Percentiles rank a stretch among this genome's conserved stretches.
These are phyloP conservation scores for Melanophora roralis DNA, from an alignment of 2,888 invertebrate species.

Conservation along the genomic window DNA sequence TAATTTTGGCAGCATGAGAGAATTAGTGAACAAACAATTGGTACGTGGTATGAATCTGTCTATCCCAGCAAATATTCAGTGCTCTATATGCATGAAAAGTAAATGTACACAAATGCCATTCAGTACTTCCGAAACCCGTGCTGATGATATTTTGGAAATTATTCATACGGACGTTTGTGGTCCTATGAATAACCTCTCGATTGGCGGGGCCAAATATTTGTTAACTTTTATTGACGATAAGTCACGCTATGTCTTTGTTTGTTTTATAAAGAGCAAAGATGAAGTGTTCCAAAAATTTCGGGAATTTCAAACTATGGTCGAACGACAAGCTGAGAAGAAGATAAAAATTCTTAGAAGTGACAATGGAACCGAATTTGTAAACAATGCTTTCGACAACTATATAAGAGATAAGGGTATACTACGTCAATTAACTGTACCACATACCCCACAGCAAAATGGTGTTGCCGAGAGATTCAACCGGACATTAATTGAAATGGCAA, in stretches of 20 bases:
- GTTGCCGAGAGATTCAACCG: conserved; percentile 32
- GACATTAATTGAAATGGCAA: conserved; percentile 36
- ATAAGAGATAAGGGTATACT: conserved; percentile 32
- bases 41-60: conserved; percentile 18
- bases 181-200: conserved; percentile 25
- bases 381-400: too few relatives aligned
- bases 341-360: conserved; percentile 42
- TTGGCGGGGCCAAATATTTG: conserved; percentile 46
- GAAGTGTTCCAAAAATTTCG: conserved; percentile 41
- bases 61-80: conserved; percentile 2
- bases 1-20: conserved; percentile 17
- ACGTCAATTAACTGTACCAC: conserved; percentile 19
- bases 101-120: conserved; percentile 26
- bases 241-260: conserved; percentile 35
- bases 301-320: conserved; percentile 33
- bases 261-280: conserved; percentile 43
- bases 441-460: conserved; percentile 38
- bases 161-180: conserved; percentile 53
- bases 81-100: conserved; percentile 12
- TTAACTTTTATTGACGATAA: conserved; percentile 53
- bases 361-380: too few relatives aligned
- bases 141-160: conserved; percentile 32
- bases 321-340: conserved; percentile 34
- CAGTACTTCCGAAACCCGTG: conserved; percentile 11
- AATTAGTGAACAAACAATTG: background rate